Evolutionary conservation across 1,140 invertebrate species (phyloP).

Genomic region (Papilio helenus): DNA sequence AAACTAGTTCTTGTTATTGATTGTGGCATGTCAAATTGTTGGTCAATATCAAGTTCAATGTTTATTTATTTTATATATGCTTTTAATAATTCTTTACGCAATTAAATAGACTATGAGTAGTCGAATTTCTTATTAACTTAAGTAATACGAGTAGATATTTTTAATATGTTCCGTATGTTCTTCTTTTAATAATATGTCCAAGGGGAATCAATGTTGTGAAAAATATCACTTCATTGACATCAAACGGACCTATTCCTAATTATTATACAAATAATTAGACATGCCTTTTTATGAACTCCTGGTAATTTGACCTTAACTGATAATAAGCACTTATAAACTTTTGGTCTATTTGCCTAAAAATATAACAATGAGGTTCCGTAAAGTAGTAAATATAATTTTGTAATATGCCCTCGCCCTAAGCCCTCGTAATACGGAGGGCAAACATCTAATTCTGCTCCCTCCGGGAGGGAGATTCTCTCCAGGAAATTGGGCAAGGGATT

Average conservation of each 20-base stretch:
- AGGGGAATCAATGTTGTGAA: too few species aligned
- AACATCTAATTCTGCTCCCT: conserved; percentile 37
- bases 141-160: too few species aligned
- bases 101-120: too few species aligned
- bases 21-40: background rate
- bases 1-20: background rate
- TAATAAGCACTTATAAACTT: too few species aligned
- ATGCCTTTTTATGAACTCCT: background rate
- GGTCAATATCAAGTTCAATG: conserved; percentile 33
- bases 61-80: background rate
- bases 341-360: background rate
- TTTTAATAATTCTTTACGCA: too few species aligned
- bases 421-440: conserved; percentile 33
- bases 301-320: too few species aligned
- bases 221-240: too few species aligned
- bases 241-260: background rate
- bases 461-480: conserved; percentile 22
- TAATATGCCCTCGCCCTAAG: conserved; percentile 26
- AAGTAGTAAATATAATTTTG: conserved; percentile 28
- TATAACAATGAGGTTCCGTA: conserved; percentile 15
- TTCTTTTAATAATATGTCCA: too few species aligned
- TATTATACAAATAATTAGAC: background rate
- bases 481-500: conserved; percentile 37
- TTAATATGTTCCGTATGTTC: too few species aligned
- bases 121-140: too few species aligned